Conservation (phyloP, 2,797 vertebrate species). For the Graptemys geographica region DNA sequence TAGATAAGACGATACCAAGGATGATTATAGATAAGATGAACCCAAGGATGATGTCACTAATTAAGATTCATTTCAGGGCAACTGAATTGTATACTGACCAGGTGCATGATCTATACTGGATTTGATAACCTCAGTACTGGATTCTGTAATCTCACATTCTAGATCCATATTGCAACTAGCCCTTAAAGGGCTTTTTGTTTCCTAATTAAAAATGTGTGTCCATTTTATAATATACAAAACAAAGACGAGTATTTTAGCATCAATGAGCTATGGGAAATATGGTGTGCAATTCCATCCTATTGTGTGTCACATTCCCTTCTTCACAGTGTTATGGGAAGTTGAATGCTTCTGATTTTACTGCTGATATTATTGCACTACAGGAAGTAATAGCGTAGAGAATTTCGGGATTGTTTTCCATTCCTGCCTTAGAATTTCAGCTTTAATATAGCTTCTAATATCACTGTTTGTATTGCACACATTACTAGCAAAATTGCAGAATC, state of each 20-base stretch:
- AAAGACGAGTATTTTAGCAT: background rate
- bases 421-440: background rate
- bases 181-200: background rate
- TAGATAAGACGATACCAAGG: background rate
- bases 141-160: background rate
- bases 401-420: background rate
- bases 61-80: background rate
- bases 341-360: background rate
- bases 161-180: background rate
- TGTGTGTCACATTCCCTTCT: background rate
- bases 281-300: background rate
- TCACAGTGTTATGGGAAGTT: background rate
- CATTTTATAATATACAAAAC: background rate
- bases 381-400: background rate
- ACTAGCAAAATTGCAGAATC: background rate
- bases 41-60: background rate
- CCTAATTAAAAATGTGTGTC: background rate
- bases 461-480: background rate
- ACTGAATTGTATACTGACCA: background rate
- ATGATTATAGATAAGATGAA: background rate
- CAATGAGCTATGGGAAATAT: background rate
- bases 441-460: background rate
- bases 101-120: background rate
- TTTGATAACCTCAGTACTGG: background rate
- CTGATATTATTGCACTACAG: background rate